phyloP scores from a whole-genome alignment of 1,140 invertebrate species.

The Vanessa atalanta region DNA sequence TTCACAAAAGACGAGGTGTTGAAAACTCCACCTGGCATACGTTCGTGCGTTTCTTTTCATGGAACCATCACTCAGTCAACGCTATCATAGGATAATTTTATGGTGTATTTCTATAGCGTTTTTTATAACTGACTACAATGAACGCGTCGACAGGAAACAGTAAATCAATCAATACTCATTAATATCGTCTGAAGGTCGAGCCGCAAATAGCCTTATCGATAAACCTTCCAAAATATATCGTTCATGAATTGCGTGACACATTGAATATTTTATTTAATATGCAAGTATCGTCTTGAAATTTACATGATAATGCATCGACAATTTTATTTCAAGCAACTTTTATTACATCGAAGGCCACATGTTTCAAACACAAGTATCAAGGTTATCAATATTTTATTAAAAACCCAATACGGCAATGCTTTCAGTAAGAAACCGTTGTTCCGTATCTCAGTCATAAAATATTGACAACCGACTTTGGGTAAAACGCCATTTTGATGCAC shows the following conservation, averaged over 20 bases:
- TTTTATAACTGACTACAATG: conserved; percentile 12
- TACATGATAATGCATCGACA: conserved; percentile 3
- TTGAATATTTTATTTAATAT: conserved; percentile 7
- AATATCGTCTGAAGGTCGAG: conserved; percentile 48
- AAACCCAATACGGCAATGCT: too few relatives aligned
- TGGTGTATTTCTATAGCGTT: conserved; percentile 14
- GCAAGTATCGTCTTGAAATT: not conserved
- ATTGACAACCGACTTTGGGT: too few relatives aligned
- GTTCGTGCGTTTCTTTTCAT: not conserved
- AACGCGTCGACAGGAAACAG: conserved; percentile 27
- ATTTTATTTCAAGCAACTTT: not conserved
- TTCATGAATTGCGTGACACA: conserved; percentile 26
- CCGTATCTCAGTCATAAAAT: too few relatives aligned
- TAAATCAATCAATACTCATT: conserved; percentile 54
- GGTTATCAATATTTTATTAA: too few relatives aligned
- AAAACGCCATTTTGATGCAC: too few relatives aligned
- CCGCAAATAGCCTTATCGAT: conserved; percentile 31
- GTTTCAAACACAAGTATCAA: too few relatives aligned
- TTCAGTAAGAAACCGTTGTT: too few relatives aligned
- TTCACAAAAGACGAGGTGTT: too few relatives aligned
- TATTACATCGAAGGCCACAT: too few relatives aligned
- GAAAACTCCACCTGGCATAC: too few relatives aligned
- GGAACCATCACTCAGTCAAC: not conserved
- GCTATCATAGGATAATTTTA: not conserved
- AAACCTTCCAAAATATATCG: conserved; percentile 33